These are phyloP conservation scores for Larimichthys crocea DNA, from an alignment of 2,113 vertebrate genomes.

Conservation along the genomic window DNA sequence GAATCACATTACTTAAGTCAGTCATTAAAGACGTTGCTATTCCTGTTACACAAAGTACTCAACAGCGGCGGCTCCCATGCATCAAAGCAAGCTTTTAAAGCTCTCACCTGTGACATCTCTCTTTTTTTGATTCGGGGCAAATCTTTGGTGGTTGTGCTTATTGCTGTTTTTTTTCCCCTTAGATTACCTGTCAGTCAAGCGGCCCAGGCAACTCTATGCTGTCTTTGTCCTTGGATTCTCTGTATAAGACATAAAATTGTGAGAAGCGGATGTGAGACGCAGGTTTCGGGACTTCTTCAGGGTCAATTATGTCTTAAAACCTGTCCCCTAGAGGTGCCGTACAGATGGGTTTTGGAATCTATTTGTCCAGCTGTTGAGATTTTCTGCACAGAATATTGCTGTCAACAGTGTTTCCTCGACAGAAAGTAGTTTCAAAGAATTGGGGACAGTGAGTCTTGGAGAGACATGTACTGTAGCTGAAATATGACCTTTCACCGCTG, in stretches of 20 bases:
- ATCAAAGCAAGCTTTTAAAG: slow-evolving; percentile 59
- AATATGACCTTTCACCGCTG: neutral
- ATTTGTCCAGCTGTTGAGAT: neutral
- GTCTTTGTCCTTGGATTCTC: slow-evolving; percentile 29
- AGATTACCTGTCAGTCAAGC: slow-evolving; percentile 49
- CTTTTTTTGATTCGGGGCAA: neutral
- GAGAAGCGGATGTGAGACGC: slow-evolving; percentile 1
- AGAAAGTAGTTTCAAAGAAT: neutral
- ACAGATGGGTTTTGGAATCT: too few species aligned
- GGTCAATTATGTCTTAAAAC: neutral
- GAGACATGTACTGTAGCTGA: neutral
- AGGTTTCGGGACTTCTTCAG: neutral
- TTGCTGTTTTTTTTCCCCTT: slow-evolving; percentile 14
- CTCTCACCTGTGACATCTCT: slow-evolving; percentile 56
- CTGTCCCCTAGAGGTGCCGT: too few species aligned
- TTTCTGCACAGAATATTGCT: neutral
- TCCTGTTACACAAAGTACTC: slow-evolving; percentile 64
- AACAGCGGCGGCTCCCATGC: slow-evolving; percentile 40
- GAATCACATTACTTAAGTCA: slow-evolving; percentile 70
- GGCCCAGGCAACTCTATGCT: neutral
- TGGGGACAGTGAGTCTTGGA: too few species aligned
- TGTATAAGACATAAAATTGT: neutral
- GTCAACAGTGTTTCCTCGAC: neutral
- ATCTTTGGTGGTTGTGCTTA: slow-evolving; percentile 22
- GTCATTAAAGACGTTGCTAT: slow-evolving; percentile 58